These are phyloP conservation scores for Pedicia rivosa DNA, from an alignment of 2,888 invertebrate genomes.

Conservation along the genomic window DNA sequence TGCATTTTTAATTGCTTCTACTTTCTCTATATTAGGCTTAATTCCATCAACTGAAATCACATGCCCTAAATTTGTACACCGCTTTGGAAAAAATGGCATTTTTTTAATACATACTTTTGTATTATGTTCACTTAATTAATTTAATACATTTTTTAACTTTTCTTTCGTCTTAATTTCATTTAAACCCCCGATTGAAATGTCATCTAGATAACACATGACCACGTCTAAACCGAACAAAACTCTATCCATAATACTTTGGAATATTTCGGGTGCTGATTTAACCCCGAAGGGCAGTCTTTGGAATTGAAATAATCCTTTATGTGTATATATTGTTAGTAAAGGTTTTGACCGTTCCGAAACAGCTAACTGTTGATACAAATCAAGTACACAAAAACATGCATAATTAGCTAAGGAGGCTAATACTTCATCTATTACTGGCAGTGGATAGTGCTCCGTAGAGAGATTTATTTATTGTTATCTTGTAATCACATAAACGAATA, in stretches of 20 bases:
- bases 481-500: slow-evolving; percentile 9
- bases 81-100: too few species aligned
- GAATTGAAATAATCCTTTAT: slow-evolving; percentile 6
- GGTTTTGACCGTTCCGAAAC: slow-evolving; percentile 1
- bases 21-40: too few species aligned
- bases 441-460: slow-evolving; percentile 7
- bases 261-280: slow-evolving; percentile 5
- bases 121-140: too few species aligned
- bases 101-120: too few species aligned
- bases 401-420: slow-evolving; percentile 6
- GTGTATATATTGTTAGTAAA: slow-evolving; percentile 8
- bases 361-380: slow-evolving; percentile 7
- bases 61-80: too few species aligned
- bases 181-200: not conserved
- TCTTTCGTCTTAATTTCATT: too few species aligned
- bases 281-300: slow-evolving; percentile 5
- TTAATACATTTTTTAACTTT: too few species aligned
- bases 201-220: slow-evolving; percentile 2
- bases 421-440: slow-evolving; percentile 9
- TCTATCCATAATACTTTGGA: slow-evolving; percentile 8
- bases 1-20: too few species aligned
- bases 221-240: slow-evolving; percentile 3
- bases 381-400: slow-evolving; percentile 6
- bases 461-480: slow-evolving; percentile 6
- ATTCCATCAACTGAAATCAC: too few species aligned